A percentile compares a stretch with the other conserved stretches of the same genome.
Conservation (phyloP, 2,888 invertebrate species). For the Cephalotes varians region DNA sequence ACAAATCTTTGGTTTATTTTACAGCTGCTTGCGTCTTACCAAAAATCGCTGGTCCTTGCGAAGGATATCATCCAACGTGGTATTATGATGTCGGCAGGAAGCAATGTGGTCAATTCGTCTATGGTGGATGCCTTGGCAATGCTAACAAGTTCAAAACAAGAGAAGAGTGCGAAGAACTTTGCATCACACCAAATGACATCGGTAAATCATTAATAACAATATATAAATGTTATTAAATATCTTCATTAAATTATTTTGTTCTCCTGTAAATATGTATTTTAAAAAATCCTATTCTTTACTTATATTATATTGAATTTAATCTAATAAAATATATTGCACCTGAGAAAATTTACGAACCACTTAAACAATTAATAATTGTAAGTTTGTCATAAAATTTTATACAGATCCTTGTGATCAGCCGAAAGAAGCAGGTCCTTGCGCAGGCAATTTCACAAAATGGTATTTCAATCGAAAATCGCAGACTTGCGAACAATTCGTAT, state of each 20-base stretch:
- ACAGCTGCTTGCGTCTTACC: constrained; percentile 93
- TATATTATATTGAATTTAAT: not conserved
- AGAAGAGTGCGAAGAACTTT: constrained; percentile 92
- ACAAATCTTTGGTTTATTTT: constrained; percentile 60
- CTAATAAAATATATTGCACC: not conserved
- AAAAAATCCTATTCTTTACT: not conserved
- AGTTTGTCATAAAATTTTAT: constrained; percentile 13
- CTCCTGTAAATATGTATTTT: not conserved
- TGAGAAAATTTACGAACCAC: not conserved
- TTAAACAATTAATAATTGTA: constrained; percentile 4
- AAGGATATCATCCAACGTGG: constrained; percentile 92
- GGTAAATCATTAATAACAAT: constrained; percentile 87
- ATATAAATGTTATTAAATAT: not conserved
- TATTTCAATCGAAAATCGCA: constrained; percentile 90
- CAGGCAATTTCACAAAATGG: constrained; percentile 93
- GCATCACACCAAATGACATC: constrained; percentile 88
- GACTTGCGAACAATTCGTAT: constrained; percentile 91
- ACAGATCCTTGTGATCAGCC: constrained; percentile 92
- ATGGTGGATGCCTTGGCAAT: constrained; percentile 97
- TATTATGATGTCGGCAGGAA: constrained; percentile 92
- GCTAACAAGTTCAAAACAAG: constrained; percentile 93
- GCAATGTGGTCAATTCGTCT: constrained; percentile 94
- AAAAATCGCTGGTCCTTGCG: constrained; percentile 93
- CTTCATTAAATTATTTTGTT: not conserved
- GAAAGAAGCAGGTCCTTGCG: constrained; percentile 92